Evolutionary conservation across 2,797 vertebrate species (phyloP), one percentile per base, ranked within the genome.

Genomic region (Psittacula derbiana): DNA sequence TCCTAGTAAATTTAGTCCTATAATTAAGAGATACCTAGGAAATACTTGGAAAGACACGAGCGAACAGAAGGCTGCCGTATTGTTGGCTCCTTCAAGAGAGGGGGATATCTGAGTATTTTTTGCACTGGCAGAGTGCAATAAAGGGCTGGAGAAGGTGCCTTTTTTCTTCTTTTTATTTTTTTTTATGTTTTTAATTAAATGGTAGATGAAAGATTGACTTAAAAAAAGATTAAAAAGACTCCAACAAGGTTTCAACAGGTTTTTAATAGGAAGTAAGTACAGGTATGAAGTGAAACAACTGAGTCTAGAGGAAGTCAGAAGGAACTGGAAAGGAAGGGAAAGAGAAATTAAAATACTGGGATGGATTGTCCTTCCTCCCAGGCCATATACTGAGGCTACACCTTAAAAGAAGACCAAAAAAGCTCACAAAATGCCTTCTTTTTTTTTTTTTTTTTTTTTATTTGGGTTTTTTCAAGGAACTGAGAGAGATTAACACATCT

Each of bases 11-110:
- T 91, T 79, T 80, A 92, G 92, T 91, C 57, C 52, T 91, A 87
- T 86, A 92, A 96, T 92, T 95, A 91, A 94, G 88, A 92, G 91
- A 71, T 96, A 95, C 93, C 92, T 96, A 87, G 81, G 89, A 95
- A 94, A 94, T 86, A 93, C 87, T 96, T 96, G 93, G 95, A 94
- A 96, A 86, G 85, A 41, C 16, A 36, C 79, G 71, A 84, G 87
- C 62, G 75, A 94, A 80, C 92, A 96, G 93, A 96, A 93, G 91
- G 91, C 75, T 92, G 81, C 91, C 76, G 27, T 71, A 38, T 69
- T 92, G 81, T 65, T 93, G 85, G 49, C 92, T 88, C 31, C 40
- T 58, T 50, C 21, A 7, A 50, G 67, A 87, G 28, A 33, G 36
- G 76, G 31, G 57, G 21, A 10, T 88, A 43, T 41, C 1, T 10